Evolutionary conservation across 2,113 vertebrate genomes (phyloP).

Genomic region (Macrotis lagotis): DNA sequence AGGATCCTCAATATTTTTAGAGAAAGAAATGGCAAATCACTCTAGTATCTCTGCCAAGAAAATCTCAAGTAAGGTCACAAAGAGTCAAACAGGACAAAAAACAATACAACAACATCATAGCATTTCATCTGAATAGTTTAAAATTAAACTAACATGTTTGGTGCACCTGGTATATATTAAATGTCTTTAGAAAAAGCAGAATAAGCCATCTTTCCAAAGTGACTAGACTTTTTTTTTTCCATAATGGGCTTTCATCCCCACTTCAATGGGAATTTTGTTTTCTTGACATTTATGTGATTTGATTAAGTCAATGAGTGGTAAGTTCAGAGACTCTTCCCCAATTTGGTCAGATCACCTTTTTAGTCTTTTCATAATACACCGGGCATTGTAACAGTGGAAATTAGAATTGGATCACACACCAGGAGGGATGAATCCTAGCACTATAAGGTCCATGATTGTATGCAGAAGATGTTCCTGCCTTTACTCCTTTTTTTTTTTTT

Average conservation of each 20-base stretch:
- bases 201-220: slow-evolving; percentile 17
- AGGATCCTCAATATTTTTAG: background rate
- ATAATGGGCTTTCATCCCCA: background rate
- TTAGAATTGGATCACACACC: background rate
- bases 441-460: background rate
- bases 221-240: slow-evolving; percentile 12
- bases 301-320: slow-evolving; percentile 19
- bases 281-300: slow-evolving; percentile 1
- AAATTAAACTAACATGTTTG: background rate
- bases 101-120: too few relatives aligned
- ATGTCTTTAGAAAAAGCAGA: background rate
- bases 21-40: background rate
- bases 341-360: background rate
- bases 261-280: slow-evolving; percentile 8
- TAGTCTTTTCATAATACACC: slow-evolving; percentile 37
- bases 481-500: slow-evolving; percentile 11
- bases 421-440: background rate
- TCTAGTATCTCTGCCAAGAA: background rate
- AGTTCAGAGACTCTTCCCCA: background rate
- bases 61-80: background rate
- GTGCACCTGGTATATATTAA: background rate
- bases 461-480: slow-evolving; percentile 18
- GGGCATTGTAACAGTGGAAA: slow-evolving; percentile 20
- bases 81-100: background rate
- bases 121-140: background rate